These are phyloP conservation scores for Cyclopterus lumpus DNA, from an alignment of 2,797 vertebrate genomes.

Conservation along the genomic window DNA sequence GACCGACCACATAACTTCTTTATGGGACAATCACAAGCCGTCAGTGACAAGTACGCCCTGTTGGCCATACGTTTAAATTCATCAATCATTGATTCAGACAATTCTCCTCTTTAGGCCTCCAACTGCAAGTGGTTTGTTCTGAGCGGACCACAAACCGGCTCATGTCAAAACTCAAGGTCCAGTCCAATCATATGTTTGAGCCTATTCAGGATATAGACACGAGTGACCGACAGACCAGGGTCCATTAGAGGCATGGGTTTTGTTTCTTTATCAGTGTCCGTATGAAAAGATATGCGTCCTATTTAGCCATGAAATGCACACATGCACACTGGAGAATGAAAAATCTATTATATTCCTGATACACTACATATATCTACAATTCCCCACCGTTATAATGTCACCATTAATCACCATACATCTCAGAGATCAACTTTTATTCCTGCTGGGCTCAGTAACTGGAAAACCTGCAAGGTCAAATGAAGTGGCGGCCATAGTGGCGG, in stretches of 20 bases:
- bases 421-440: slow-evolving; percentile 10
- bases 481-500: slow-evolving; percentile 48
- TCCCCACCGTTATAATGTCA: slow-evolving; percentile 8
- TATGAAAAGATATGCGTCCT: slow-evolving; percentile 32
- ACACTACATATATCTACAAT: slow-evolving; percentile 7
- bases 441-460: slow-evolving; percentile 32
- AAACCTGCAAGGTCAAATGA: slow-evolving; percentile 58
- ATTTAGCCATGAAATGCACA: slow-evolving; percentile 35
- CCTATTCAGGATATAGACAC: slow-evolving; percentile 39
- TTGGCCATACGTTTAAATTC: slow-evolving; percentile 68
- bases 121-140: slow-evolving; percentile 54
- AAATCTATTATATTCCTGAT: slow-evolving; percentile 14
- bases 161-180: slow-evolving; percentile 44
- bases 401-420: slow-evolving; percentile 8
- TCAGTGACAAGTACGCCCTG: slow-evolving; percentile 63
- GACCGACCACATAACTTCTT: slow-evolving; percentile 64
- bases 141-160: slow-evolving; percentile 61
- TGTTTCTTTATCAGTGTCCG: slow-evolving; percentile 26
- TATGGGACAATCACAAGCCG: slow-evolving; percentile 70
- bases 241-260: slow-evolving; percentile 35
- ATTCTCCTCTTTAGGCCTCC: slow-evolving; percentile 57
- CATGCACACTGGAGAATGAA: background rate
- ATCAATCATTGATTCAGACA: slow-evolving; percentile 63
- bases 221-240: slow-evolving; percentile 21
- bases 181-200: slow-evolving; percentile 34